phyloP scores from a whole-genome alignment of 2,888 invertebrate species.

The Melieria picta region DNA sequence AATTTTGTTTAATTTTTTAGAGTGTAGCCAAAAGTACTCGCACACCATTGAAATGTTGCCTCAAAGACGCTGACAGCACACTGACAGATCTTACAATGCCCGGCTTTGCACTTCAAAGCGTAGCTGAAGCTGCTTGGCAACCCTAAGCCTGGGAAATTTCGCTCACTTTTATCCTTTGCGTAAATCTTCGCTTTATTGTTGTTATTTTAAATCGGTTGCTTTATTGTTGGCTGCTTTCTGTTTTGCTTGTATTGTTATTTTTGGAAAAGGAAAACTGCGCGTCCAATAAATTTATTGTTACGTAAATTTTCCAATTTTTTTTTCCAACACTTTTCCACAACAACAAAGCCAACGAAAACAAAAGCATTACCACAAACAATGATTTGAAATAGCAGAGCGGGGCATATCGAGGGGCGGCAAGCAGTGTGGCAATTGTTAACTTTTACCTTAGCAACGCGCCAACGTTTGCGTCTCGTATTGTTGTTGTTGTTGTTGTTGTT shows the following conservation, averaged over 20 bases:
- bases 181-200: background rate
- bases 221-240: background rate
- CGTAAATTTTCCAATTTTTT: conserved; percentile 16
- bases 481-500: too few relatives aligned
- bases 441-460: background rate
- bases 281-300: conserved; percentile 22
- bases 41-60: too few relatives aligned
- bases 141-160: too few relatives aligned
- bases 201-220: background rate
- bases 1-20: too few relatives aligned
- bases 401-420: background rate
- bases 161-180: background rate
- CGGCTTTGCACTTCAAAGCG: too few relatives aligned
- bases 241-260: background rate
- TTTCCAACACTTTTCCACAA: background rate
- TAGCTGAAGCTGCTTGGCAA: too few relatives aligned
- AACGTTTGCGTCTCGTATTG: too few relatives aligned
- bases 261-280: conserved; percentile 3
- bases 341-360: background rate
- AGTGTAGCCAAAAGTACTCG: too few relatives aligned
- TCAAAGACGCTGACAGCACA: too few relatives aligned
- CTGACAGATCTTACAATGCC: too few relatives aligned
- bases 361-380: background rate
- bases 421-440: conserved; percentile 3
- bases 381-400: too few relatives aligned